Conservation (phyloP, 2,797 vertebrate genomes). For the Champsocephalus gunnari region DNA sequence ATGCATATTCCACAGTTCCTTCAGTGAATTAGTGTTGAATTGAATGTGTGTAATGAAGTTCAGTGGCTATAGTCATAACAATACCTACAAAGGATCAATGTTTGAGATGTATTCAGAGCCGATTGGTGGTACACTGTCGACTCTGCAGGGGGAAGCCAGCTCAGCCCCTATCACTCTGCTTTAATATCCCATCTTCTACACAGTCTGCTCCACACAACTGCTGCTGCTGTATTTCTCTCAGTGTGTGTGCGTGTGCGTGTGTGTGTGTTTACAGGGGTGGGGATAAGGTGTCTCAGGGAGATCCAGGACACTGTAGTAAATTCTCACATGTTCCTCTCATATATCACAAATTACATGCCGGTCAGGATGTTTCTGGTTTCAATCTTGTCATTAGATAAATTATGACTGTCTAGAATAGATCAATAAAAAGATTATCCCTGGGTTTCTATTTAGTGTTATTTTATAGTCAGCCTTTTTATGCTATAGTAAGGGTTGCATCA, state of each 20-base stretch:
- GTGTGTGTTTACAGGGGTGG: conserved; percentile 6
- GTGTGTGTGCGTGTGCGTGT: conserved; percentile 19
- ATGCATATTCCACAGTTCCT: background rate
- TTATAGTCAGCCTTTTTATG: too few relatives aligned
- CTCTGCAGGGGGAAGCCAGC: conserved; percentile 47
- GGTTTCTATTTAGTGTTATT: background rate
- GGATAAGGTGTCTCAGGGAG: conserved; percentile 29
- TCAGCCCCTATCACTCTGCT: conserved; percentile 47
- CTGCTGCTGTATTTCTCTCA: conserved; percentile 39
- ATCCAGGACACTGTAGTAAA: conserved; percentile 26
- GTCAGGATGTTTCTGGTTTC: background rate
- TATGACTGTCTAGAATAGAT: background rate
- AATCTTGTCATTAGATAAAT: background rate
- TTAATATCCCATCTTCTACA: conserved; percentile 39
- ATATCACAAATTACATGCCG: background rate
- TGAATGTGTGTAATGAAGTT: background rate
- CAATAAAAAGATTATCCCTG: background rate
- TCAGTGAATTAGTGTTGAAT: background rate
- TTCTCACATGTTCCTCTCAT: conserved; percentile 11
- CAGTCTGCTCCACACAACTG: conserved; percentile 43
- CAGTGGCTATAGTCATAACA: conserved; percentile 4
- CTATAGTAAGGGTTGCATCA: too few relatives aligned
- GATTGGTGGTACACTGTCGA: conserved; percentile 43
- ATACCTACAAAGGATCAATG: conserved; percentile 26
- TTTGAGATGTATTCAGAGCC: conserved; percentile 33